These are phyloP conservation scores for Tragelaphus buxtoni DNA, from an alignment of 2,113 vertebrate species.

Conservation along the genomic window DNA sequence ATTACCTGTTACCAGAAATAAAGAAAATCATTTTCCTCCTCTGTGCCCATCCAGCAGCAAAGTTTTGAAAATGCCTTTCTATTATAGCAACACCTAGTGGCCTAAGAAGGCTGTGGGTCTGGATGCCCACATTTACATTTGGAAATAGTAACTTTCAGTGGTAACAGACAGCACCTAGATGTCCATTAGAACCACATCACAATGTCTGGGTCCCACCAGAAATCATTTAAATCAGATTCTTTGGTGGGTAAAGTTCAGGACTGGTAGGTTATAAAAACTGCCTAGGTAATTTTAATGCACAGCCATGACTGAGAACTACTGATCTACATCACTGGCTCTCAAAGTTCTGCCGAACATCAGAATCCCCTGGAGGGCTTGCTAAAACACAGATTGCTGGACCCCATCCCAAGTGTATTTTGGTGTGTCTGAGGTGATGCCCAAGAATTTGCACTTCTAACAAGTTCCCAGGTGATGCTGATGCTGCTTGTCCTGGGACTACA, in stretches of 20 bases:
- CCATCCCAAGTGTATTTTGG: background rate
- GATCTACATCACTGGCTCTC: background rate
- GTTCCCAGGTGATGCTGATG: background rate
- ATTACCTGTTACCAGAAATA: background rate
- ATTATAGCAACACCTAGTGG: constrained; percentile 23
- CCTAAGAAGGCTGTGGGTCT: background rate
- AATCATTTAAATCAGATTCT: background rate
- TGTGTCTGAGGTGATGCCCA: background rate
- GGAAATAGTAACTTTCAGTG: background rate
- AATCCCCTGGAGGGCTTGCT: background rate
- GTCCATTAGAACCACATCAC: background rate
- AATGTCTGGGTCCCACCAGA: background rate
- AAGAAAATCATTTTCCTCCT: background rate
- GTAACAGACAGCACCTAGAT: background rate
- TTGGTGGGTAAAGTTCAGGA: background rate
- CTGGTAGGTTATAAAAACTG: background rate
- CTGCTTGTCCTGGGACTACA: background rate
- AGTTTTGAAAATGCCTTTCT: constrained; percentile 6
- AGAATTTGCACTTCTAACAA: background rate
- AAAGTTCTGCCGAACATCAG: background rate
- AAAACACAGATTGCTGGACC: background rate
- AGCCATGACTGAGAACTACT: background rate
- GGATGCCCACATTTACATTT: background rate
- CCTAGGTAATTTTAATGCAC: background rate
- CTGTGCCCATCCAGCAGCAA: background rate